phyloP scores from a whole-genome alignment of 1,140 invertebrate species.

The Zaprionus kolodkinae region DNA sequence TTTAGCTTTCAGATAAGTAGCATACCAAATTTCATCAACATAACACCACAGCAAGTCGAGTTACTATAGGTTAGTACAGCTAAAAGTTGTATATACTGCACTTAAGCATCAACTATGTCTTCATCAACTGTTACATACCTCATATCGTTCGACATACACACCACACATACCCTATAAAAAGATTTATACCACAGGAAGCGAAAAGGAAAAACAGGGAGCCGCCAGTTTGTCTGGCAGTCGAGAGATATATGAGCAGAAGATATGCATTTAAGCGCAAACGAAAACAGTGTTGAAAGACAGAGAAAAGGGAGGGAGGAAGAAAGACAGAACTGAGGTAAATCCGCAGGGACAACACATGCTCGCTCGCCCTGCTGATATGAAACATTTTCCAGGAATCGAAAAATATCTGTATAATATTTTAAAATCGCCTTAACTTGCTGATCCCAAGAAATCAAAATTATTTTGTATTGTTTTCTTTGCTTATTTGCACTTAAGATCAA shows the following conservation, averaged over 20 bases:
- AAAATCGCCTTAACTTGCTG: not conserved
- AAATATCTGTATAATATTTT: not conserved
- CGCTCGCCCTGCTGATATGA: not conserved
- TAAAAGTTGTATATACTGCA: not conserved
- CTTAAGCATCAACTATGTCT: not conserved
- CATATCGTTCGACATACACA: not conserved
- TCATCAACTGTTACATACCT: not conserved
- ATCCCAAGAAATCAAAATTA: not conserved
- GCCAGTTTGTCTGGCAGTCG: constrained; percentile 23
- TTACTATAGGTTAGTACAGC: not conserved
- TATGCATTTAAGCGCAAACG: constrained; percentile 24
- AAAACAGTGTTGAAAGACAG: not conserved
- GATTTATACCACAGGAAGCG: constrained; percentile 25
- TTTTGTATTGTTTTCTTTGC: not conserved
- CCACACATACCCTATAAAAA: not conserved
- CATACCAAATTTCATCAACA: not conserved
- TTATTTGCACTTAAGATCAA: not conserved
- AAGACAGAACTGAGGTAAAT: not conserved
- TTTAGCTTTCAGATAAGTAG: not conserved
- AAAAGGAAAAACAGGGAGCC: constrained; percentile 7
- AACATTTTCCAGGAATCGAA: not conserved
- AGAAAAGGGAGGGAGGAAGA: not conserved
- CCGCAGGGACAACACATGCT: constrained; percentile 3
- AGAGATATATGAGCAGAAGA: constrained; percentile 17
- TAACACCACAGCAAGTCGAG: not conserved